Evolutionary conservation across 2,797 vertebrate species (phyloP).

Genomic region (Hydrolagus colliei): DNA sequence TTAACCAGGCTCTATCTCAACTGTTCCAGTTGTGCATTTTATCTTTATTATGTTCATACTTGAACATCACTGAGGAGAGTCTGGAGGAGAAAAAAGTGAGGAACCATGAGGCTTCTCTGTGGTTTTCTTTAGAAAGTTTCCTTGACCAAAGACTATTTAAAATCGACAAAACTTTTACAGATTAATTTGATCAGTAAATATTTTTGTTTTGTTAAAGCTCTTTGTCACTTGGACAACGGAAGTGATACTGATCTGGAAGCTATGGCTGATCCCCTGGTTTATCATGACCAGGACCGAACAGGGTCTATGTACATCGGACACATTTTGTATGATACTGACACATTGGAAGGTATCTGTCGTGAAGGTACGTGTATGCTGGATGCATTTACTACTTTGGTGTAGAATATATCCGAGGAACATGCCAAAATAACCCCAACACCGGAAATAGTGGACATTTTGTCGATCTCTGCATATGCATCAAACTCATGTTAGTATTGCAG

Average conservation of each 20-base stretch:
- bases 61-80: no score
- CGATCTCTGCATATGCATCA: not conserved
- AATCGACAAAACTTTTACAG: not conserved
- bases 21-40: no score
- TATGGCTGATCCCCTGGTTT: slow-evolving; percentile 72
- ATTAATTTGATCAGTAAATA: not conserved
- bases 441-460: not conserved
- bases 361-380: slow-evolving; percentile 54
- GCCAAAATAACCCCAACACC: no score
- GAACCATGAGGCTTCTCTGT: not conserved
- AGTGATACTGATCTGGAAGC: slow-evolving; percentile 81
- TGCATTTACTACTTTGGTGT: not conserved
- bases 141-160: not conserved
- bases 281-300: slow-evolving; percentile 69
- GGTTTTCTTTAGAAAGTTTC: not conserved
- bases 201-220: slow-evolving; percentile 58
- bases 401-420: not conserved
- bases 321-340: slow-evolving; percentile 58
- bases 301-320: slow-evolving; percentile 66
- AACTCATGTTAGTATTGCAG: no score
- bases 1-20: no score
- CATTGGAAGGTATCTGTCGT: slow-evolving; percentile 59
- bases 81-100: not conserved
- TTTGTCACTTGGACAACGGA: slow-evolving; percentile 73
- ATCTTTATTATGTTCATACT: no score